These are phyloP conservation scores for Neolamprologus caudopunctatus DNA, from an alignment of 2,113 vertebrate genomes.

Conservation along the genomic window DNA sequence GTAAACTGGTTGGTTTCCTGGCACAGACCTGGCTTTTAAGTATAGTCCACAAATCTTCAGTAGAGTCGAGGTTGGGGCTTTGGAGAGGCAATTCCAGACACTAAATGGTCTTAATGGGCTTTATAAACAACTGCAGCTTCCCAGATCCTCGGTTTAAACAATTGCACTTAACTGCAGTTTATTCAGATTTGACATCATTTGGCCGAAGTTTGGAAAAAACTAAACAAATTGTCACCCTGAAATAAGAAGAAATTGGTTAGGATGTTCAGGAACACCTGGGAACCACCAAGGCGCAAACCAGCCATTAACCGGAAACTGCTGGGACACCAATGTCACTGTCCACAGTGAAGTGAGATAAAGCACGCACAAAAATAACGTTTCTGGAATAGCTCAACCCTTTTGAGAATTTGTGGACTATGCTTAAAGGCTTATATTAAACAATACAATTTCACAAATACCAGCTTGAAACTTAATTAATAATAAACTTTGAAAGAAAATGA, in stretches of 20 bases:
- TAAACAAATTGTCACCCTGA: not conserved
- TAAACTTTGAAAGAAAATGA: not conserved
- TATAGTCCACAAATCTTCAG: not conserved
- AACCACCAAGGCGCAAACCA: not conserved
- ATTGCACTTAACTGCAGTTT: not conserved
- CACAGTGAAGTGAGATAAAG: not conserved
- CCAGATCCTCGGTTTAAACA: not conserved
- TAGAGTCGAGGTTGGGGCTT: not conserved
- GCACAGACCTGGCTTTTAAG: not conserved
- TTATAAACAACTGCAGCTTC: not conserved
- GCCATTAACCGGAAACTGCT: fast-evolving
- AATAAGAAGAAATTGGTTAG: not conserved
- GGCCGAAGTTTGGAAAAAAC: not conserved
- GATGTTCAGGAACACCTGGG: not conserved
- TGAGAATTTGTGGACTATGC: not conserved
- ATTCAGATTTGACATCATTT: not conserved
- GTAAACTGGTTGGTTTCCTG: not conserved
- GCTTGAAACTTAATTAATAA: not conserved
- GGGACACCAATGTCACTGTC: not conserved
- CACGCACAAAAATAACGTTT: not conserved
- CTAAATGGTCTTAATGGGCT: not conserved
- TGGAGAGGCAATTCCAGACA: not conserved
- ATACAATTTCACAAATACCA: not conserved
- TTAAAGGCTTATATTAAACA: not conserved
- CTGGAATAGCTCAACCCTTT: not conserved